A percentile compares a stretch with the other conserved stretches of the same genome.
Evolutionary conservation across 2,113 vertebrate species (phyloP).

Genomic region (Apaloderma vittatum): DNA sequence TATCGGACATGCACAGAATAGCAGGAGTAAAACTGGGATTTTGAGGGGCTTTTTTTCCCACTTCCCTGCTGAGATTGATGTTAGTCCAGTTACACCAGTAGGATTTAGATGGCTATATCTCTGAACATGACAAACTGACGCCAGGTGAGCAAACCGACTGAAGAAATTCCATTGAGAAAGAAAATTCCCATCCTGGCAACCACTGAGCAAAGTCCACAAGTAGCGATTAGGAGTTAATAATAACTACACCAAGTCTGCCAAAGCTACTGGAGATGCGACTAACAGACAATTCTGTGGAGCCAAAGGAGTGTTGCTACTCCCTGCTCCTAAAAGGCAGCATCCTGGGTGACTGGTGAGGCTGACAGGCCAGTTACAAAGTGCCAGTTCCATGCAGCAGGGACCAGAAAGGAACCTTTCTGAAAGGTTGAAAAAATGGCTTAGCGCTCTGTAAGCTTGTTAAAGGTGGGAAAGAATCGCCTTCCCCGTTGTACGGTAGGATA

Average conservation of each 20-base stretch:
- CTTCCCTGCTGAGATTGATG: background rate
- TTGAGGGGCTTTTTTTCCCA: background rate
- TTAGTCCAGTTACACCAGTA: background rate
- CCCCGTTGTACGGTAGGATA: background rate
- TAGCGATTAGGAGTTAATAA: background rate
- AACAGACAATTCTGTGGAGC: background rate
- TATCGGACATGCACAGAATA: background rate
- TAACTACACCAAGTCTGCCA: background rate
- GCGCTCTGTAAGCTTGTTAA: background rate
- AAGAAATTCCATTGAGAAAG: background rate
- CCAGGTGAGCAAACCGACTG: background rate
- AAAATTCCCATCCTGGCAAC: constrained; percentile 9
- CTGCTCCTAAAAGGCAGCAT: background rate
- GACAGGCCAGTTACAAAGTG: background rate
- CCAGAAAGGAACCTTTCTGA: background rate
- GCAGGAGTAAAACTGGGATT: background rate
- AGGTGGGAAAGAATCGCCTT: background rate
- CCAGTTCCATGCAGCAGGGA: background rate
- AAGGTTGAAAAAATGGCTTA: background rate
- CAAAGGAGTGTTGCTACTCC: background rate
- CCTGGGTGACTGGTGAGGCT: background rate
- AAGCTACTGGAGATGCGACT: background rate
- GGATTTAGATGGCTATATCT: background rate
- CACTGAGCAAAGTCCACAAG: background rate
- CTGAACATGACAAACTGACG: background rate